Conservation (phyloP, 2,113 vertebrate genomes). For the Nothocercus nigrocapillus region DNA sequence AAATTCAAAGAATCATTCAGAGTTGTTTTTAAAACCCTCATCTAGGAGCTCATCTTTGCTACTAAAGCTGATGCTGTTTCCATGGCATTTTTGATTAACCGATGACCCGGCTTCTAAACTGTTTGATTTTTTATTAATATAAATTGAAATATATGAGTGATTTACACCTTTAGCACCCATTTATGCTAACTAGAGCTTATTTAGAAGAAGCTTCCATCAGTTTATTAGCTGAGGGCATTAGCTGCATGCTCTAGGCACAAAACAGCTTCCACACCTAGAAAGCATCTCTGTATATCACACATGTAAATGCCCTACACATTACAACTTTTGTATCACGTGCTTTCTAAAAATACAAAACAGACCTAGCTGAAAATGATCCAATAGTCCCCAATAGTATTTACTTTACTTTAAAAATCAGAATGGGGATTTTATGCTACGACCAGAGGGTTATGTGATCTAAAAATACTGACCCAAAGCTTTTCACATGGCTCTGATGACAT, state of each 20-base stretch:
- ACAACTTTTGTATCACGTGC: not conserved
- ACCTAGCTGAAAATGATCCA: not conserved
- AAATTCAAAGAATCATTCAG: constrained; percentile 17
- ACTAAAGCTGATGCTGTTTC: constrained; percentile 19
- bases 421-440: not conserved
- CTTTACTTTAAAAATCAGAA: not conserved
- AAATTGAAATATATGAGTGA: not conserved
- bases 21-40: constrained; percentile 7
- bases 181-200: not conserved
- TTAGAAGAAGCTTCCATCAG: not conserved
- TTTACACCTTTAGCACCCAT: not conserved
- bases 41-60: not conserved
- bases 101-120: not conserved
- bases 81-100: constrained; percentile 22
- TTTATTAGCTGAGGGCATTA: not conserved
- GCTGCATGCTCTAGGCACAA: not conserved
- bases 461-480: not conserved
- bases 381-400: not conserved
- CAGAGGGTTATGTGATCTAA: not conserved
- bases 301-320: not conserved
- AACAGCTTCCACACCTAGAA: not conserved
- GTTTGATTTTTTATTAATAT: not conserved
- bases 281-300: not conserved
- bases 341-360: not conserved
- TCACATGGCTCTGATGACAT: not conserved